Conservation (phyloP, 2,888 invertebrate species). For the Dynastes hyllus region DNA sequence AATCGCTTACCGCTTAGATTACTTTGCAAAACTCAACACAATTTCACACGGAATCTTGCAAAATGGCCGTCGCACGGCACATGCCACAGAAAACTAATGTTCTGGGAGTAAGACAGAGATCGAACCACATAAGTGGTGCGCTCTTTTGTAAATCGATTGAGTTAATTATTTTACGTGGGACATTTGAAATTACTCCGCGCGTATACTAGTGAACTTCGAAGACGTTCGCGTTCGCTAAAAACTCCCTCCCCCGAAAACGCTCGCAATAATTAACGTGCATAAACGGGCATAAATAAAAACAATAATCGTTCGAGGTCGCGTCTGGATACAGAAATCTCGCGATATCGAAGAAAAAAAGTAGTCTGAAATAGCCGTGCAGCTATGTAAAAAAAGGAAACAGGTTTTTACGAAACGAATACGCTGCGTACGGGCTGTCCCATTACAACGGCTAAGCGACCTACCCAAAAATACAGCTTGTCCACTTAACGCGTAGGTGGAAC, state of each 20-base stretch:
- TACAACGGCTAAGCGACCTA: background rate
- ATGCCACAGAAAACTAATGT: constrained; percentile 77
- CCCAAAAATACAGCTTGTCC: too few species aligned
- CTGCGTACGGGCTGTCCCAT: background rate
- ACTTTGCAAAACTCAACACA: constrained; percentile 76
- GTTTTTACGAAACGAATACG: constrained; percentile 39
- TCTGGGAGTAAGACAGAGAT: constrained; percentile 70
- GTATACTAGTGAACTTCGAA: background rate
- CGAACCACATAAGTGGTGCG: constrained; percentile 62
- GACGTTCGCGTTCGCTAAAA: background rate
- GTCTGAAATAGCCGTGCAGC: constrained; percentile 15
- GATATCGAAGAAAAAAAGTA: constrained; percentile 20
- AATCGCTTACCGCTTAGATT: constrained; percentile 76
- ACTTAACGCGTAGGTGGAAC: too few species aligned
- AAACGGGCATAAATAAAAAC: constrained; percentile 17
- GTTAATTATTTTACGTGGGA: constrained; percentile 52
- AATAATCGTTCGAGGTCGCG: constrained; percentile 30
- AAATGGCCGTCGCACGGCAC: constrained; percentile 82
- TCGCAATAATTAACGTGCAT: constrained; percentile 31
- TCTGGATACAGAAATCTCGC: constrained; percentile 21
- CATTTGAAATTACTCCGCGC: constrained; percentile 44
- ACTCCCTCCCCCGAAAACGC: background rate
- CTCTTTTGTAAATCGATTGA: constrained; percentile 58
- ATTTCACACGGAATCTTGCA: constrained; percentile 79
- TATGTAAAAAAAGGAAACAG: constrained; percentile 44